Base-by-base conservation (phyloP, 2,797 vertebrate genomes). In the Hypotaenidia okinawae region DNA sequence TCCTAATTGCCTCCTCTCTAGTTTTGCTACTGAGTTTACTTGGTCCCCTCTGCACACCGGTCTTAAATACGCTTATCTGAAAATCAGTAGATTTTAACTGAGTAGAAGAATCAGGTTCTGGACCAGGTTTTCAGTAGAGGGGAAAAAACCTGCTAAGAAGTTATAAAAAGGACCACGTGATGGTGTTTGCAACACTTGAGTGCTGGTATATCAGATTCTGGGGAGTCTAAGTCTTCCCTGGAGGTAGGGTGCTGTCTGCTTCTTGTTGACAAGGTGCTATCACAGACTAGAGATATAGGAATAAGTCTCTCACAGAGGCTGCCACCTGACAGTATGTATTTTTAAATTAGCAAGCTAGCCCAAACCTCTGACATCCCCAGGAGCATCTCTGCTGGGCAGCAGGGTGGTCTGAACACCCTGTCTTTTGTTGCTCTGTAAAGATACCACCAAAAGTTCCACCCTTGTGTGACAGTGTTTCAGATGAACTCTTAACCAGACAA, bases 31-130 rank as follows among this genome's bases (percentile, higher is more conserved):
- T 37, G 68, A 85, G 57, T 93, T 93, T 80, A 70, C 72, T 68
- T 6, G 30, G 78, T 90, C 33, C 22, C 23, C 23, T 76, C 22
- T 17, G 9, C 30, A 63, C 37, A 6, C 21, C 51, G 33, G 10
- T 66, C 68, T 91, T 93, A 87, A 88, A 91, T 58, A 85, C 45
- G 74, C 28, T 85, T 39, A 57, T 52, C n/a, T 87, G 75, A 85
- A 94, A 94, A 87, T 45, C 6, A 3, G n/a, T 67, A 61, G 15
- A 32, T 68, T 90, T 90, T 64, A 62, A 55, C 27, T 1, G 7
- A 57, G 55, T 22, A 23, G 32, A 63, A 19, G 17, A 88, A 78
- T 79, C 16, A 14, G 27, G 30, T 52, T 92, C 59, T 87, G 67
- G 33, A 55, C 11, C 16, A 43, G 39, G 9, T 58, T 90, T 95